A percentile compares a stretch with the other conserved stretches of the same genome.
Evolutionary conservation across 2,113 vertebrate genomes (phyloP).

Genomic region (Odocoileus hemionus): DNA sequence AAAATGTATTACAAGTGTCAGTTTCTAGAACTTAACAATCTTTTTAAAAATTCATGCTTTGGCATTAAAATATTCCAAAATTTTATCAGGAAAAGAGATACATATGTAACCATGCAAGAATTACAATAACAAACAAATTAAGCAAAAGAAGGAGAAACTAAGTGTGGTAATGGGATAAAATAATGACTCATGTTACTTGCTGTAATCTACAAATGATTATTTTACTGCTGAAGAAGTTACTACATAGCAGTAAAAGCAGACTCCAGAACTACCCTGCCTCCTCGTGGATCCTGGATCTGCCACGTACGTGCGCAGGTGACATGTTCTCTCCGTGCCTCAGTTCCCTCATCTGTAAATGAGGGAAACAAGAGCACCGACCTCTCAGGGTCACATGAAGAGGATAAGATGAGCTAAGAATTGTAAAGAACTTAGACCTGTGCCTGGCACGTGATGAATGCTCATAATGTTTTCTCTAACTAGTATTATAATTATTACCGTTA

Average conservation of each 20-base stretch:
- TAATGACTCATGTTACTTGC: background rate
- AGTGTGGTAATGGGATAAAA: background rate
- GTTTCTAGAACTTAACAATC: background rate
- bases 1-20: background rate
- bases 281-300: background rate
- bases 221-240: background rate
- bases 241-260: background rate
- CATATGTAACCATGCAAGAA: background rate
- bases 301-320: background rate
- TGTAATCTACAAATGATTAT: background rate
- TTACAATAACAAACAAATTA: background rate
- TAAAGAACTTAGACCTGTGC: background rate
- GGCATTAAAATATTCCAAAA: background rate
- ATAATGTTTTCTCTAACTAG: background rate
- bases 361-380: background rate
- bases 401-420: background rate
- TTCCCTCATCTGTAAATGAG: background rate
- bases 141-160: background rate
- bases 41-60: background rate
- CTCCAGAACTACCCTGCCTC: background rate
- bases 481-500: background rate
- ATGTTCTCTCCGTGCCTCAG: background rate
- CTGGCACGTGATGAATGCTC: background rate
- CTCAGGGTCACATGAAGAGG: background rate
- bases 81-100: background rate